Percentiles rank a stretch among this genome's conserved stretches.
Evolutionary conservation across 1,140 invertebrate species (phyloP).

Genomic region (Drosophila baimaii): DNA sequence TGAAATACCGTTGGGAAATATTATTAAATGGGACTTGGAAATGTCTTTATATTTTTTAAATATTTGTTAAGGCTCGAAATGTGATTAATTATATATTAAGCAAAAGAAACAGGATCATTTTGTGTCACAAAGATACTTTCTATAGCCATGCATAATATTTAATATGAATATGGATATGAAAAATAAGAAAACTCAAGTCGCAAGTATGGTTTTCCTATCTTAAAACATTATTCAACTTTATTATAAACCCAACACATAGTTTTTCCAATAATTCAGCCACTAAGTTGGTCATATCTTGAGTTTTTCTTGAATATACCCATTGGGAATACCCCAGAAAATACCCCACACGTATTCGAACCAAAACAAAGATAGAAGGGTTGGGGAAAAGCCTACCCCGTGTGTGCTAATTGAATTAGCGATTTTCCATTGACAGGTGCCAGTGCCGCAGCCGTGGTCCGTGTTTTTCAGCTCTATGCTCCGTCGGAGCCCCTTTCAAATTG

Average conservation of each 20-base stretch:
- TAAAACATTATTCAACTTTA: not conserved
- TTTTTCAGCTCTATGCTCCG: slow-evolving; percentile 25
- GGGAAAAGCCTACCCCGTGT: slow-evolving; percentile 14
- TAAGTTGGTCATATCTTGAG: no score
- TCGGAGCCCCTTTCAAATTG: slow-evolving; percentile 54
- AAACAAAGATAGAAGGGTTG: slow-evolving; percentile 33
- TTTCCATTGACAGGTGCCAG: slow-evolving; percentile 48
- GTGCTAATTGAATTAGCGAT: slow-evolving; percentile 73
- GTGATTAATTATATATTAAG: no score
- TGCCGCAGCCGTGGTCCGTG: slow-evolving; percentile 22
- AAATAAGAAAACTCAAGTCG: no score
- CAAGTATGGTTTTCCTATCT: no score
- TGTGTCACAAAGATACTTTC: no score
- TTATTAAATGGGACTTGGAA: no score
- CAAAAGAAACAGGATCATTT: no score
- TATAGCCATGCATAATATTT: no score
- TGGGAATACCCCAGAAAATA: slow-evolving; percentile 1
- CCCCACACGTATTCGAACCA: slow-evolving; percentile 4
- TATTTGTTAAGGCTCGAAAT: no score
- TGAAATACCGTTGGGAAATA: slow-evolving; percentile 2
- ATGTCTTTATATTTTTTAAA: no score
- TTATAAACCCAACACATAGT: not conserved
- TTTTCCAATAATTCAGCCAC: no score
- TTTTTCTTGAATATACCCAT: not conserved
- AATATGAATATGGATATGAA: no score